Evolutionary conservation across 2,888 invertebrate genomes (phyloP), one percentile per base, ranked within the genome.

Genomic region (Drosophila anomelani): DNA sequence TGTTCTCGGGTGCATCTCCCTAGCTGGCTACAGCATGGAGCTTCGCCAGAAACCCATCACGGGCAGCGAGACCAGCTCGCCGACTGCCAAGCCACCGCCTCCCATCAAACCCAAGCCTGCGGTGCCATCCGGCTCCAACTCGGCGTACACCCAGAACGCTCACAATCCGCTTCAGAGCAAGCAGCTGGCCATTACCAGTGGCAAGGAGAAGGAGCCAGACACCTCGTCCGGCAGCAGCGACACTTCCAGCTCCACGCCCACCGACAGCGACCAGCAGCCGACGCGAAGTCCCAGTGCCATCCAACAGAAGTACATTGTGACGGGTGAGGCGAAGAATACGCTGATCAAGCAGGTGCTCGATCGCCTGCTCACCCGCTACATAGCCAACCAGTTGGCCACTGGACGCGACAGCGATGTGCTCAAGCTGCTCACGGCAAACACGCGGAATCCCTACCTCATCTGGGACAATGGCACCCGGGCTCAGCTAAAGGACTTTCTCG

Each of bases 401-500:
- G 94, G 95, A 12, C 94, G 95, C 60, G 95, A 97, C 4, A 95
- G 96, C 91, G 96, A 97, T 94, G 97, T 92, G 58, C 93, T 99
- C 62, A 99, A 99, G 93, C 95, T 96, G 15, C 93, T 99, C n/a
- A 99, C 98, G 84, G 98, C 98, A 43, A 99, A 99, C 93, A 97
- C 97, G 90, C 96, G 97, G 78, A 98, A 96, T 89, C 99, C 99
- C 0, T 98, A 99, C 93, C 94, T 99, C 32, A 96, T 99, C 47
- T 99, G 99, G 99, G 97, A 99, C 93, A 99, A 99, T 93, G 96
- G 96, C 9, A 99, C 99, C 0, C 94, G 99, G 78, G 97, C 97
- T 0, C 99, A 99, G 92, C 94, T 99, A 3, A 94, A 95, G 44
- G 99, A 99, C 90, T 97, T 97, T 90, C 93, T 99, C 7, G 96